Evolutionary conservation across 2,113 vertebrate genomes (phyloP).

Genomic region (Nycticryphes semicollaris): DNA sequence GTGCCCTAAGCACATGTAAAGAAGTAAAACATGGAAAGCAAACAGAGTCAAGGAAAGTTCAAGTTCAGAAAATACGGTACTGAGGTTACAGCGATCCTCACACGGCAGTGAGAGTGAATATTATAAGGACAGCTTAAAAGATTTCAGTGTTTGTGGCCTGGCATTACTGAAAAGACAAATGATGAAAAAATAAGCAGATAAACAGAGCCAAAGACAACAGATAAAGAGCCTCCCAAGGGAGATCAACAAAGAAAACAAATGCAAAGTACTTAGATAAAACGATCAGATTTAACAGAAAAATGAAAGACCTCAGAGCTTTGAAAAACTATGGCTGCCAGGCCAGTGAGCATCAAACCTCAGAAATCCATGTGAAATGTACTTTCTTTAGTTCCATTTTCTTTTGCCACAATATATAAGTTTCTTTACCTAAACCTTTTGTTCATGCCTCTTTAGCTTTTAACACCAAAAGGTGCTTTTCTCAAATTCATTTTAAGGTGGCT

Average conservation of each 20-base stretch:
- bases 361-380: not conserved
- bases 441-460: not conserved
- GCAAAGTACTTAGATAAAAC: not conserved
- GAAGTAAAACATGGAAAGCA: not conserved
- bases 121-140: not conserved
- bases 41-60: not conserved
- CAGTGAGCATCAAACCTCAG: accelerated
- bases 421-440: not conserved
- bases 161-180: not conserved
- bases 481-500: not conserved
- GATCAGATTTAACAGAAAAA: not conserved
- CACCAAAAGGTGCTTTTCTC: not conserved
- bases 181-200: not conserved
- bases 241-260: not conserved
- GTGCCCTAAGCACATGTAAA: not conserved
- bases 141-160: not conserved
- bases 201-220: not conserved
- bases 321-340: not conserved
- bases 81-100: not conserved
- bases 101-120: not conserved
- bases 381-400: not conserved
- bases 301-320: not conserved
- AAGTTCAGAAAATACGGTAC: not conserved
- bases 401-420: not conserved
- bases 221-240: not conserved